Conservation (phyloP, 2,797 vertebrate genomes). For the Champsocephalus gunnari region DNA sequence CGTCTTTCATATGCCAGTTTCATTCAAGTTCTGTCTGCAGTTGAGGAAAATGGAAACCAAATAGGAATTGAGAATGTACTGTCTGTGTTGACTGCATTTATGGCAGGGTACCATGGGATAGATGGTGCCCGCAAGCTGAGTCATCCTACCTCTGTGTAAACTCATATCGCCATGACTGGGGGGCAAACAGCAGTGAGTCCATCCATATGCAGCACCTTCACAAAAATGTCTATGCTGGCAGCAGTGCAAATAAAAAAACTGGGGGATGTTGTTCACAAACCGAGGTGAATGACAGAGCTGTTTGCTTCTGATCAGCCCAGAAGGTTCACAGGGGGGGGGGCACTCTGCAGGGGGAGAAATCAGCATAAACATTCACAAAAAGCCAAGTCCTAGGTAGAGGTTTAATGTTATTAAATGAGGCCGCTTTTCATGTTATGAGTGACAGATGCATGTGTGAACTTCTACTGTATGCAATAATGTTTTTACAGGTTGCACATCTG, state of each 20-base stretch:
- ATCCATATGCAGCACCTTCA: conserved; percentile 47
- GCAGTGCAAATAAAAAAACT: conserved; percentile 35
- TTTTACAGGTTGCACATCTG: conserved; percentile 49
- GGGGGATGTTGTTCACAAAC: conserved; percentile 21
- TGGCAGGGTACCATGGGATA: background rate
- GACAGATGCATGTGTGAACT: conserved; percentile 44
- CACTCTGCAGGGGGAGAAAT: conserved; percentile 31
- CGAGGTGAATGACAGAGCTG: conserved; percentile 45
- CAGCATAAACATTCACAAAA: conserved; percentile 42
- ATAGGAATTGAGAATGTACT: background rate
- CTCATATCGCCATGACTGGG: conserved; percentile 43
- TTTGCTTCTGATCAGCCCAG: conserved; percentile 37
- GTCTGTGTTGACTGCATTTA: conserved; percentile 12
- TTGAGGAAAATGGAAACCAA: conserved; percentile 1
- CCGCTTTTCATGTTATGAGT: conserved; percentile 52
- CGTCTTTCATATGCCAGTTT: background rate
- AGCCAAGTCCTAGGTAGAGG: conserved; percentile 38
- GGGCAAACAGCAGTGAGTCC: conserved; percentile 51
- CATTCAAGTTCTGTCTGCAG: background rate
- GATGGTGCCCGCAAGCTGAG: conserved; percentile 5
- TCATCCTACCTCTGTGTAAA: conserved; percentile 40
- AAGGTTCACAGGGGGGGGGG: conserved; percentile 52
- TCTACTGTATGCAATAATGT: conserved; percentile 52
- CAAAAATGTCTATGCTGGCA: conserved; percentile 27
- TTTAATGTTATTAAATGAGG: conserved; percentile 58